phyloP scores from a whole-genome alignment of 1,140 invertebrate species.

The Bombus superbus region DNA sequence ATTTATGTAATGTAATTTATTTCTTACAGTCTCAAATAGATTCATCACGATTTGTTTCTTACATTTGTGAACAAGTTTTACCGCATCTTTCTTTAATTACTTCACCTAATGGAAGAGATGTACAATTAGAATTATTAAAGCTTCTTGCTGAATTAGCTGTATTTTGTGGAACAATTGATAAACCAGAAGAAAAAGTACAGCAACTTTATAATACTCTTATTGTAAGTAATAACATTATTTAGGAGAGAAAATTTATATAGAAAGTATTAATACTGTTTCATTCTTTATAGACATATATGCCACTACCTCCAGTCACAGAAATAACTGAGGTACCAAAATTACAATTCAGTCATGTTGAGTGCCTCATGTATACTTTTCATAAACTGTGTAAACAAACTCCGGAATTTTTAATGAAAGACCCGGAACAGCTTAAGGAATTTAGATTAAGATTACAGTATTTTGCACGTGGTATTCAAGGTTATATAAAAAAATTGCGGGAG shows the following conservation, averaged over 20 bases:
- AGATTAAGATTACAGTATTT: constrained; percentile 95
- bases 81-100: constrained; percentile 84
- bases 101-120: constrained; percentile 86
- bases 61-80: constrained; percentile 93
- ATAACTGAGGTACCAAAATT: constrained; percentile 87
- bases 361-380: constrained; percentile 95
- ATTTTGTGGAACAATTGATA: constrained; percentile 89
- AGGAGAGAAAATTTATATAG: neutral
- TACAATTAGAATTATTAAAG: constrained; percentile 93
- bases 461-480: constrained; percentile 95
- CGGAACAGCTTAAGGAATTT: constrained; percentile 93
- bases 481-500: constrained; percentile 95
- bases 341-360: constrained; percentile 97
- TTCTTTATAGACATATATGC: constrained; percentile 87
- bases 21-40: constrained; percentile 90
- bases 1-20: neutral
- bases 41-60: constrained; percentile 93
- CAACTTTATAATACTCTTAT: constrained; percentile 90
- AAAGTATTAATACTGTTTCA: constrained; percentile 14
- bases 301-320: constrained; percentile 89
- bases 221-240: constrained; percentile 83
- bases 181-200: constrained; percentile 89
- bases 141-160: constrained; percentile 93
- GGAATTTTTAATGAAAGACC: constrained; percentile 91
- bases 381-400: constrained; percentile 92